These are phyloP conservation scores for Rallus limicola DNA, from an alignment of 2,113 vertebrate species.

Conservation along the genomic window DNA sequence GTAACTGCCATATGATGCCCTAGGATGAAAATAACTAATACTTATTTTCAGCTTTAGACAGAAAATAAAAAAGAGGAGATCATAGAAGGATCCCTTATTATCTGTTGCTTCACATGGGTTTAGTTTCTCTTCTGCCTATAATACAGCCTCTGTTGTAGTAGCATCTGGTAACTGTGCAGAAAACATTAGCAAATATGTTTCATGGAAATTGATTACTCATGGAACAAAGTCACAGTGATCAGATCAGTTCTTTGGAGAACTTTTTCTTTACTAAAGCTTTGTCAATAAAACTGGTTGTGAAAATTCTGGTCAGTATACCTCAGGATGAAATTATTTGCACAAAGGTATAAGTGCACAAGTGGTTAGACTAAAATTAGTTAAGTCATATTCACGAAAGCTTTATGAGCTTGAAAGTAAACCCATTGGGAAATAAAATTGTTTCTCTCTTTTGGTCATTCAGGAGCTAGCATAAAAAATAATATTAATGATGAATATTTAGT, in stretches of 20 bases:
- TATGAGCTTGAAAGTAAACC: neutral
- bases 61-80: neutral
- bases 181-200: neutral
- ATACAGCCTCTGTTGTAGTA: neutral
- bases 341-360: neutral
- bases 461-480: neutral
- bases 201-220: neutral
- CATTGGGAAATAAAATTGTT: neutral
- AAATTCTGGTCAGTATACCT: neutral
- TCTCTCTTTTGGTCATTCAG: neutral
- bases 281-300: neutral
- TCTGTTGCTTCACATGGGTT: neutral
- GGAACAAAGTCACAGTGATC: neutral
- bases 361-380: neutral
- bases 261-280: conserved; percentile 5
- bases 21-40: conserved; percentile 18
- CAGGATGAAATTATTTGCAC: neutral
- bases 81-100: neutral
- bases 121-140: neutral
- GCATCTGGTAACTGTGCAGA: neutral
- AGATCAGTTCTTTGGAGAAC: neutral
- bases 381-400: neutral
- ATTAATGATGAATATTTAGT: neutral
- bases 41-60: neutral
- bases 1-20: neutral